These are phyloP conservation scores for Nemotelus nigrinus DNA, from an alignment of 2,888 invertebrate species.

Conservation along the genomic window DNA sequence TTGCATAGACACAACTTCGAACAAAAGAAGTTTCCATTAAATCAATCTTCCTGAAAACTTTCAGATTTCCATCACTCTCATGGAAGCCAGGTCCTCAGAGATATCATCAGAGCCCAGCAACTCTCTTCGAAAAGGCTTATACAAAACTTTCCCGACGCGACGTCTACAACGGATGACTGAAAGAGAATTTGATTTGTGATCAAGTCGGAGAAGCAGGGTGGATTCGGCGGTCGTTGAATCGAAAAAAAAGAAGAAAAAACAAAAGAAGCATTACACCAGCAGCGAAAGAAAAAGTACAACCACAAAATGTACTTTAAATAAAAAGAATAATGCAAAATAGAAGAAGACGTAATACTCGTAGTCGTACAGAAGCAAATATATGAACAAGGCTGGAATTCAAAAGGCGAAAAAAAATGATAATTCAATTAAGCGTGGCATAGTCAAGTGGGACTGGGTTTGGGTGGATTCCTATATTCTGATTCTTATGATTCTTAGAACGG, in stretches of 20 bases:
- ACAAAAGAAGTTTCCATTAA: no score
- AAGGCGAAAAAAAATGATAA: constrained; percentile 40
- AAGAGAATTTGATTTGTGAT: constrained; percentile 14
- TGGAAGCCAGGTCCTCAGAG: no score
- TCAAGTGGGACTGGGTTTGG: constrained; percentile 31
- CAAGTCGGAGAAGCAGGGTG: not conserved
- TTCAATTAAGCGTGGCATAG: constrained; percentile 37
- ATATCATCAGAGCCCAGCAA: no score
- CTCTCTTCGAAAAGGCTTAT: no score
- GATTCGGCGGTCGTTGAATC: constrained; percentile 7
- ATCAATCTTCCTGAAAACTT: no score
- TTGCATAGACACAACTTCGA: no score
- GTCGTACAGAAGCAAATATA: no score
- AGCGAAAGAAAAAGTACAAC: not conserved
- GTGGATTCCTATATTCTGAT: not conserved
- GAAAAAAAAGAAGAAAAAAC: not conserved
- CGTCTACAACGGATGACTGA: constrained; percentile 30
- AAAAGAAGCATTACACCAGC: not conserved
- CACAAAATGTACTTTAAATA: constrained; percentile 7
- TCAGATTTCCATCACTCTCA: no score
- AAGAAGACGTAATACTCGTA: not conserved
- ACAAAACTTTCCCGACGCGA: constrained; percentile 16
- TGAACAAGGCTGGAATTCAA: constrained; percentile 15
- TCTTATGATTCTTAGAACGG: not conserved
- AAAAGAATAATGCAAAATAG: not conserved